A percentile compares a stretch with the other conserved stretches of the same genome.
Evolutionary conservation across 2,113 vertebrate genomes (phyloP).

Genomic region (Hemichromis elongatus): DNA sequence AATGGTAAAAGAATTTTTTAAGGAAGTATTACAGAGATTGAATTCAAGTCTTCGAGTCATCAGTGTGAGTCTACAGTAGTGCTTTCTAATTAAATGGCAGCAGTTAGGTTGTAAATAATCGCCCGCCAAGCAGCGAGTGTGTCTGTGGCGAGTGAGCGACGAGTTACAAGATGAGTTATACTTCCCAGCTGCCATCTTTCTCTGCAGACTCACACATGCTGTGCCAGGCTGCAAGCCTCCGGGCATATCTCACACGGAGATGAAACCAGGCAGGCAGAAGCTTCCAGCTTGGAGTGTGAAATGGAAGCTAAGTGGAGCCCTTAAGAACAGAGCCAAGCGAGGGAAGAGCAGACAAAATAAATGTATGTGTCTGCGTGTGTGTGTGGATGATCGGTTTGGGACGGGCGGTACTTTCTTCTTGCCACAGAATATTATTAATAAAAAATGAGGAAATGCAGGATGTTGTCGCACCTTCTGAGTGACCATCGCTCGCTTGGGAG

Average conservation of each 20-base stretch:
- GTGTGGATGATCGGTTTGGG: neutral
- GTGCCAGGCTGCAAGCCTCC: constrained; percentile 48
- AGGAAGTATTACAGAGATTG: neutral
- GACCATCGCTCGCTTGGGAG: neutral
- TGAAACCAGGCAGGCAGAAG: constrained; percentile 38
- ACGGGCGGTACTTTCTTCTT: neutral
- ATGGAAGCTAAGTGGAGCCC: constrained; percentile 23
- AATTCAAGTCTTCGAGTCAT: neutral
- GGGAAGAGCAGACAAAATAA: constrained; percentile 27
- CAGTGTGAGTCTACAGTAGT: constrained; percentile 8
- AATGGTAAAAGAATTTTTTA: neutral
- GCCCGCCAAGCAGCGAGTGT: constrained; percentile 2
- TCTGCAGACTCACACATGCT: neutral
- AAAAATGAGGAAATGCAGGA: constrained; percentile 12
- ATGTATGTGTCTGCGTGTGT: neutral
- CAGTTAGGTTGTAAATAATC: constrained; percentile 35
- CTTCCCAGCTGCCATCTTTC: constrained; percentile 42
- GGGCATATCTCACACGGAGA: constrained; percentile 32
- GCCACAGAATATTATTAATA: neutral
- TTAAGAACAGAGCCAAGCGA: neutral
- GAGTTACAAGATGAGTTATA: constrained; percentile 50
- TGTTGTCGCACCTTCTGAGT: constrained; percentile 5
- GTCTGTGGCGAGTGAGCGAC: constrained; percentile 6
- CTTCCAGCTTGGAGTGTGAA: constrained; percentile 6
- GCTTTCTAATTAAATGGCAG: constrained; percentile 32